Evolutionary conservation across 2,113 vertebrate species (phyloP), one percentile per base, ranked within the genome.

Genomic region (Cochlearius cochlearius): DNA sequence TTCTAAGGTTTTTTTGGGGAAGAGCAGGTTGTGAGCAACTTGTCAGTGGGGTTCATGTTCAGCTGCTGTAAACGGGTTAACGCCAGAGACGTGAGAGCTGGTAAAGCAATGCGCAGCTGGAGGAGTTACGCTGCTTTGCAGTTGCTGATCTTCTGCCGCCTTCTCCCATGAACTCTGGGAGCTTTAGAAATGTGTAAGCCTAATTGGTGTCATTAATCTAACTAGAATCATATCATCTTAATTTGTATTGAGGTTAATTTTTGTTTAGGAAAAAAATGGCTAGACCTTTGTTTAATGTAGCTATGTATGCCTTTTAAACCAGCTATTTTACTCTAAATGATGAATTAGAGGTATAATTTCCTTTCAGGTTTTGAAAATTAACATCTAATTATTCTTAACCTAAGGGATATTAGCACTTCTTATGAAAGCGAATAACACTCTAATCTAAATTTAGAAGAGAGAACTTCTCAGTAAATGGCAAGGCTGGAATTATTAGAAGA

Each of bases 291-390:
- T 74, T 89, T 85, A 71, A 81, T 13, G 47, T 73, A 45, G 49
- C 73, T 86, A 4, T 16, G 49, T 11, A 2, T 62, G 87, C 27
- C 56, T 85, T 86, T 92, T 32, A 67, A 84, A 89, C 19, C 80
- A 74, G 80, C 47, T 55, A 5, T 90, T 89, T 84, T 56, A 45
- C 47, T 67, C 71, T 29, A 74, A 94, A 38, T 80, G 74, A 78
- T 64, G 60, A 89, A 94, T 90, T 83, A 85, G 74, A 55, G 72
- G 47, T 55, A 38, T 84, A 53, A 89, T 95, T 94, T 81, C 90
- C 94, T 91, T 81, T 89, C 84, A 87, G 22, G 80, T 68, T 92
- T 89, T 73, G 72, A 74, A 94, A 93, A 96, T 94, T 87, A 95
- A 78, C 64, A 74, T 86, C 87, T 94, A 81, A 91, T 95, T 95